These are phyloP conservation scores for Pagrus major DNA, from an alignment of 2,113 vertebrate species.

Conservation along the genomic window DNA sequence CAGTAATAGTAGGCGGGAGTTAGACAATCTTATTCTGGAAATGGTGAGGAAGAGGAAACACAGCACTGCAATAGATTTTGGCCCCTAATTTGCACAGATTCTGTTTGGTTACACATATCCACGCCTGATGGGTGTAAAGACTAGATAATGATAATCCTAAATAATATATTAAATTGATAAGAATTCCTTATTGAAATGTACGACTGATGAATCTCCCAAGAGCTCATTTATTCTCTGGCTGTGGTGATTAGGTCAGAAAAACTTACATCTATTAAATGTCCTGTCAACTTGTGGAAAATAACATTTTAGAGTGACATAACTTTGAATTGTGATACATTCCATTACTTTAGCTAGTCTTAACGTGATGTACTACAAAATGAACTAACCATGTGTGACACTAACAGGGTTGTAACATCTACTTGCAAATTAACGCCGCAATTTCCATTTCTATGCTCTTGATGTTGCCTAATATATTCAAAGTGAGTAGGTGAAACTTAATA, in stretches of 20 bases:
- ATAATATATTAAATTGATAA: slow-evolving; percentile 2
- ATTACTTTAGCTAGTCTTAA: slow-evolving; percentile 39
- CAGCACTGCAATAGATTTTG: not conserved
- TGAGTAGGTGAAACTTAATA: slow-evolving; percentile 5
- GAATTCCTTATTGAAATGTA: not conserved
- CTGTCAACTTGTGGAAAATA: slow-evolving; percentile 22
- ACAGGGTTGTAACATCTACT: slow-evolving; percentile 24
- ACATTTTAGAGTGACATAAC: slow-evolving; percentile 16
- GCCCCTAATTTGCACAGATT: slow-evolving; percentile 30
- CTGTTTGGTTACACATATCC: slow-evolving; percentile 18
- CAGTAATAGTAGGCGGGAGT: not conserved
- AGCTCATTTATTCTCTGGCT: not conserved
- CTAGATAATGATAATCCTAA: slow-evolving; percentile 4
- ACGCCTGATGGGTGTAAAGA: not conserved
- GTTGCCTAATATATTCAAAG: slow-evolving; percentile 27
- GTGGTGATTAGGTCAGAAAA: slow-evolving; percentile 18
- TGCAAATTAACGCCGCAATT: slow-evolving; percentile 20
- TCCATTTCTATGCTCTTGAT: slow-evolving; percentile 32
- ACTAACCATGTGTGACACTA: slow-evolving; percentile 23
- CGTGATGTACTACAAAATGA: slow-evolving; percentile 35
- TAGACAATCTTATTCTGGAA: slow-evolving; percentile 46
- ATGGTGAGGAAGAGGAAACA: slow-evolving; percentile 8
- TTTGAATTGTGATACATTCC: slow-evolving; percentile 63
- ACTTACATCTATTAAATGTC: not conserved
- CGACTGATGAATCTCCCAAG: not conserved